Percentiles rank a stretch among this genome's conserved stretches.
Evolutionary conservation across 2,113 vertebrate species (phyloP).

Genomic region (Laterallus jamaicensis): DNA sequence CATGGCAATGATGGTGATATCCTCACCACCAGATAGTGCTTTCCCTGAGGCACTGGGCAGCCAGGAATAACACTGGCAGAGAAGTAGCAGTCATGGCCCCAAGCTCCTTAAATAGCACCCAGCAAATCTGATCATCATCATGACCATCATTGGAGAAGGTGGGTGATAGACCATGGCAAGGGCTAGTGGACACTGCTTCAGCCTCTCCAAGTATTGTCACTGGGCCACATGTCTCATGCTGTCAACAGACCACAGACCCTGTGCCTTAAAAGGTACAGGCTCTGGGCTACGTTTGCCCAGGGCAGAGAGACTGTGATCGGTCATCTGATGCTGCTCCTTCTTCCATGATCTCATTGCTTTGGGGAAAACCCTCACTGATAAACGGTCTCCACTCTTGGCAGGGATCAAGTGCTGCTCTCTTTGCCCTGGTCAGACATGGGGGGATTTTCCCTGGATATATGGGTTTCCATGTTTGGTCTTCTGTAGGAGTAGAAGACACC

Average conservation of each 20-base stretch:
- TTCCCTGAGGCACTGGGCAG: not conserved
- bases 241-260: not conserved
- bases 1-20: not conserved
- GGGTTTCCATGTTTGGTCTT: not conserved
- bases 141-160: not conserved
- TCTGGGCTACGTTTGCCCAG: not conserved
- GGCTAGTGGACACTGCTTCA: not conserved
- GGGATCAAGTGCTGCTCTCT: not conserved
- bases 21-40: not conserved
- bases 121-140: not conserved
- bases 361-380: not conserved
- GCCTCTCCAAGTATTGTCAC: not conserved
- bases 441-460: not conserved
- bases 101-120: not conserved
- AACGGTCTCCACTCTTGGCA: not conserved
- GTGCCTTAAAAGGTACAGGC: not conserved
- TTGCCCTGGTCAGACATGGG: rapidly evolving
- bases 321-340: not conserved
- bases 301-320: not conserved
- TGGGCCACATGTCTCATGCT: not conserved
- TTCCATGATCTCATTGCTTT: not conserved
- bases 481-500: not conserved
- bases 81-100: not conserved
- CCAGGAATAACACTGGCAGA: not conserved
- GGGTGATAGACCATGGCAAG: not conserved